These are phyloP conservation scores for Temnothorax longispinosus DNA, from an alignment of 1,140 invertebrate species.

Conservation along the genomic window DNA sequence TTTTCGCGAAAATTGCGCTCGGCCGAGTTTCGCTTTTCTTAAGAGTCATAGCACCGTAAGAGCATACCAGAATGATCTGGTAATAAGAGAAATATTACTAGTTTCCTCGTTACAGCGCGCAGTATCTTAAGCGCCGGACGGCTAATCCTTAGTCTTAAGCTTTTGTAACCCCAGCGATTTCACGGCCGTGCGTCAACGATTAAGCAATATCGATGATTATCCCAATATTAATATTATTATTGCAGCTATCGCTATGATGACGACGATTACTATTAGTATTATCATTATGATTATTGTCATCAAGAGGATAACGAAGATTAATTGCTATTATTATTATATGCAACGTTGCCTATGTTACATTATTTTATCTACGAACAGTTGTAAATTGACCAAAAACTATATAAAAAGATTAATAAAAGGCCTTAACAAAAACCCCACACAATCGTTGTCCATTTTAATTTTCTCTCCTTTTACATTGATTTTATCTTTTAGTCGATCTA, in stretches of 20 bases:
- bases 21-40: conserved; percentile 18
- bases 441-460: conserved; percentile 12
- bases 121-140: conserved; percentile 29
- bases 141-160: conserved; percentile 50
- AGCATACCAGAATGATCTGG: conserved; percentile 9
- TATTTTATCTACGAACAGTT: conserved; percentile 82
- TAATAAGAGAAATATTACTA: conserved; percentile 30
- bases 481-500: neutral
- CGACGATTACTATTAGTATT: conserved; percentile 72
- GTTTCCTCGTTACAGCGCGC: conserved; percentile 18
- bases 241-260: conserved; percentile 60
- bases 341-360: conserved; percentile 80
- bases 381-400: conserved; percentile 77
- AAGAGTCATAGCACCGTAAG: conserved; percentile 18
- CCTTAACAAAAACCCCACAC: conserved; percentile 58
- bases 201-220: conserved; percentile 67
- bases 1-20: conserved; percentile 18
- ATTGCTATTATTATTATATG: conserved; percentile 81
- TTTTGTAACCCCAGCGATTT: conserved; percentile 56
- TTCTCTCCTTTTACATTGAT: neutral
- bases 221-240: conserved; percentile 72
- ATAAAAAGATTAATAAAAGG: conserved; percentile 75
- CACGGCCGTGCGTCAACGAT: conserved; percentile 49
- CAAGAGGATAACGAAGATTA: conserved; percentile 71
- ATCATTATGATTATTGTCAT: conserved; percentile 74